Base-by-base conservation (phyloP, 2,888 invertebrate genomes). In the Eilema caniola region DNA sequence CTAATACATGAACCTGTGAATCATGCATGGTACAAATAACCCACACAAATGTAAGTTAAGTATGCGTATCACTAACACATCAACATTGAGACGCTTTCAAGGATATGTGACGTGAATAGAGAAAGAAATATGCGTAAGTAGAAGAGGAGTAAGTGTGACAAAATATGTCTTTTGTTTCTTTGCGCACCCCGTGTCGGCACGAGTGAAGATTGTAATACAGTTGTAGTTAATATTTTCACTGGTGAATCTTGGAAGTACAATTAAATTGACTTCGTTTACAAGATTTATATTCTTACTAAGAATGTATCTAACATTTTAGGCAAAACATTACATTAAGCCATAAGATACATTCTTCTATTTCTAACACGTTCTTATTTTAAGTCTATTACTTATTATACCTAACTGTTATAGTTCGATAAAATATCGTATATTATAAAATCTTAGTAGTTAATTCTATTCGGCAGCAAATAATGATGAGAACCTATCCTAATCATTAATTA, bases 151-250 rank as follows among this genome's bases (percentile, higher is more conserved):
- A 86, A 90, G 83, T 76, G 90, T 86, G 91, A 93, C 75, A 83
- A 78, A 82, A 84, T 70, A 84, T 74, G 79, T 83, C 93, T 93
- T 93, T 95, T 95, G 95, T 95, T 95, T 95, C 92, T 93, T 88
- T 92, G 92, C 93, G 93, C 94, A 91, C 90, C 89, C 90, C 87
- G 88, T 90, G 89, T 91, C 88, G 89, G 83, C 82, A 86, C 85
- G 89, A 90, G 88, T 85, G 83, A 88, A 88, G 89, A 92, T 90
- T 92, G 90, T 93, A 93, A 94, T 92, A 95, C 92, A 92, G 92
- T 94, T 92, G 91, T 92, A 91, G 88, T 91, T 90, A 90, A 88
- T 89, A 88, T 76, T 83, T 85, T 90, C 89, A 83, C 85, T 83
- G 76, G 79, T 81, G 81, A 82, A 83, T 83, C 59, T 63, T 71